Evolutionary conservation across 1,140 invertebrate genomes (phyloP), one percentile per base, ranked within the genome.

Genomic region (Hyposmocoma kahamanoa): DNA sequence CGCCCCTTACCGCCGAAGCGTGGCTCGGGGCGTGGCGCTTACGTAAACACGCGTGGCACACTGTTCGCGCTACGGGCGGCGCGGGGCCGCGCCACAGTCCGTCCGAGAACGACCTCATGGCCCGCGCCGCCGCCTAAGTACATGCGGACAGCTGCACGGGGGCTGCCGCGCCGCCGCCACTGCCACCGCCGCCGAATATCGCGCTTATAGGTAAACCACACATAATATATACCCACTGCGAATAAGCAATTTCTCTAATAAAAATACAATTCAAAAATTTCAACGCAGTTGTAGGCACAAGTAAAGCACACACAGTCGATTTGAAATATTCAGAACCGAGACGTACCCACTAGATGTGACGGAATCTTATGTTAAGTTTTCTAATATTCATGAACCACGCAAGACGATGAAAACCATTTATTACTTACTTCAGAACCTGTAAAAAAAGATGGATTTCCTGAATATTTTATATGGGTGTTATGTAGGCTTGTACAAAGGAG

Each of bases 21-120:
- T 77, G 81, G 78, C 81, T 76, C 81, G 81, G 81, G 81, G 81
- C 81, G 81, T 84, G 81, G 81, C 81, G 81, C 78, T 84, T 84
- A 84, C 81, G 75, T 82, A 84, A 82, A 84, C 78, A 84, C 77
- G 81, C 77, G 77, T 73, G 71, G 61, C 65, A 46, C 45, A 58
- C 53, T 53, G 53, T 53, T 68, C 64, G 53, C 55, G 67, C 61
- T 67, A 50, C 61, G 53, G 60, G 68, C 67, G 68, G 67, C 61
- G 63, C 63, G 63, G 64, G 48, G 63, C 75, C 72, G 71, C 67
- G 63, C 67, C 67, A 73, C 62, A 70, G 64, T 81, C 81, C 81
- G 79, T 81, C 79, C 75, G 59, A 66, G 69, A 67, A 67, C 77
- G 73, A 79, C 73, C 75, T 72, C 72, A 82, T 81, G 78, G 70